Base-by-base conservation (phyloP, 2,797 vertebrate species). In the Pelobates cultripes region DNA sequence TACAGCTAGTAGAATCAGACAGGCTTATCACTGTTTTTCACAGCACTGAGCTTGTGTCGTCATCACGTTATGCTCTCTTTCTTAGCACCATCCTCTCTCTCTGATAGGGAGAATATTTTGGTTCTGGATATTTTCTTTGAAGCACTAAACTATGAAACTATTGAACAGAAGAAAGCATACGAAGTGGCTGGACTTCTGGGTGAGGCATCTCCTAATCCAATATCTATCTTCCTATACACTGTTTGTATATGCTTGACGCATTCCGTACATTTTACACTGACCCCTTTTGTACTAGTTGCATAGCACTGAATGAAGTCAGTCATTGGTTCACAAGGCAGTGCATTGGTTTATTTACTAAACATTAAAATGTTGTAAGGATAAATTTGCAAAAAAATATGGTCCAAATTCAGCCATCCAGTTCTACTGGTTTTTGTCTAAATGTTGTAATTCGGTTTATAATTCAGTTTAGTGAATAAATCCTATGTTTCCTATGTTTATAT, bases 71-170 rank as follows among this genome's bases (percentile, higher is more conserved):
- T 42, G 55, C 47, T 60, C 43, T 69, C 12, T 73, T 3, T 40
- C 14, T 64, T 64, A 40, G 14, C 12, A 28, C 57, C 42, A 1
- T 75, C 8, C 40, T 69, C 51, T 69, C 10, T 83, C 42, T 70
- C 43, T 74, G 61, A 78, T 93, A 99, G 98, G 86, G 98, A 99
- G 90, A 99, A 99, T 91, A 97, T 99, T 92, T 89, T 99, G 92
- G 97, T 99, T 86, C 93, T 99, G 91, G 98, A 99, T 87, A 99
- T 99, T 91, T 99, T 95, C 93, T 99, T 99, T 43, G 98, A 99
- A 89, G 97, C 98, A 0, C 92, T 99, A 87, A 99, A 99, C 94
- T 99, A 99, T 0, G 98, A 99, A 91, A 99, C 97, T 4, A 99
- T 99, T 0, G 97, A 99, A 88, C 98, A 99, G 94, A 99, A 98